Conservation (phyloP, 2,888 invertebrate genomes). For the Slavum lentiscoides region DNA sequence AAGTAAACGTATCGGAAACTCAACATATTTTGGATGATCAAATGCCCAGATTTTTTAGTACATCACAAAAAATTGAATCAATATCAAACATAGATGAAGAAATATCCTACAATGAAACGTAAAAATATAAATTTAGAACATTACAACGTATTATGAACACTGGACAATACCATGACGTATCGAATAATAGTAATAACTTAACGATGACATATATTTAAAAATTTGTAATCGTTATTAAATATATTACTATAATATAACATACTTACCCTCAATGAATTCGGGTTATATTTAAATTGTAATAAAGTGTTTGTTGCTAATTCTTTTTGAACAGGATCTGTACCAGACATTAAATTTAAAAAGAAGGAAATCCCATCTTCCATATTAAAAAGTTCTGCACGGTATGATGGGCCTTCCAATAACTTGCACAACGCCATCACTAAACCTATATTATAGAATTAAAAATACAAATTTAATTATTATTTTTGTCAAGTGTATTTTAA, state of each 20-base stretch:
- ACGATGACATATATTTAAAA: no score
- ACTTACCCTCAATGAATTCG: conserved; percentile 22
- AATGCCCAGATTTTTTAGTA: conserved; percentile 18
- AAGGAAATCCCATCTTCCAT: conserved; percentile 3
- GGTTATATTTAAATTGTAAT: conserved; percentile 20
- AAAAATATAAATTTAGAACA: no score
- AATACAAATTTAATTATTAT: neutral
- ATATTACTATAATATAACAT: conserved; percentile 11
- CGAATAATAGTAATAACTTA: no score
- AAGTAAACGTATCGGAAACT: conserved; percentile 19
- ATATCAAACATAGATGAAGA: no score
- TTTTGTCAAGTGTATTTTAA: neutral
- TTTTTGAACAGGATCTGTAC: conserved; percentile 6
- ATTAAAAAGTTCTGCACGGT: neutral
- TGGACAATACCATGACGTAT: no score
- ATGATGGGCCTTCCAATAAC: conserved; percentile 30
- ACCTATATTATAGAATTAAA: conserved; percentile 18
- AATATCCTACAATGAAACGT: no score
- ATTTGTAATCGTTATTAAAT: neutral
- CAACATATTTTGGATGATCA: conserved; percentile 20
- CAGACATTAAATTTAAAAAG: conserved; percentile 14
- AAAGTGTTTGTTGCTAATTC: conserved; percentile 34
- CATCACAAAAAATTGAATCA: neutral
- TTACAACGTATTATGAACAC: no score
- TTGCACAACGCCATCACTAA: conserved; percentile 29